Evolutionary conservation across 2,888 invertebrate species (phyloP).

Genomic region (Thelaira solivaga): DNA sequence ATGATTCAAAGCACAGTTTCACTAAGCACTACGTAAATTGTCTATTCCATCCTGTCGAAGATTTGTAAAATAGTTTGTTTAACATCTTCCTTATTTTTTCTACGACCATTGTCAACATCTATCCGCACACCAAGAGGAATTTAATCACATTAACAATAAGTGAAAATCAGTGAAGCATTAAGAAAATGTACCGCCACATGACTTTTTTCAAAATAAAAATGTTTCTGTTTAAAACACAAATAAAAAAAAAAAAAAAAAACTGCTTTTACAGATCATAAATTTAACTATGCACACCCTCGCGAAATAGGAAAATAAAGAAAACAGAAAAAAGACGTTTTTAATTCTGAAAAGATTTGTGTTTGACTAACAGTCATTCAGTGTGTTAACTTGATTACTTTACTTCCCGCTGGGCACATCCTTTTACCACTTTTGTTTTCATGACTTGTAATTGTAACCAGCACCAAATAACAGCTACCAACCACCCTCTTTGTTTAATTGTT

Average conservation of each 20-base stretch:
- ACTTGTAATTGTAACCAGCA: slow-evolving; percentile 2
- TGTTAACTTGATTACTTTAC: slow-evolving; percentile 62
- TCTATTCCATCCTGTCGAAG: too few species aligned
- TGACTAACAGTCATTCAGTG: slow-evolving; percentile 8
- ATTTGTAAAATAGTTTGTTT: too few species aligned
- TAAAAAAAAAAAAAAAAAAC: neutral
- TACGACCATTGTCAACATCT: too few species aligned
- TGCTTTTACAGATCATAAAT: slow-evolving; percentile 54
- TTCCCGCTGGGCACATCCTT: slow-evolving; percentile 45
- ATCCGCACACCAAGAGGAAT: neutral
- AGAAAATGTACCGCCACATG: slow-evolving; percentile 46
- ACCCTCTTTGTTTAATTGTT: neutral
- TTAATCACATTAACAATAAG: slow-evolving; percentile 58
- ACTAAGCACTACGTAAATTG: too few species aligned
- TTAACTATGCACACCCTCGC: slow-evolving; percentile 38
- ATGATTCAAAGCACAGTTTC: too few species aligned
- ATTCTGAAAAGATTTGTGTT: slow-evolving; percentile 39
- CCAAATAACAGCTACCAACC: neutral
- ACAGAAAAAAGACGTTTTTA: neutral
- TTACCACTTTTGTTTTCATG: neutral
- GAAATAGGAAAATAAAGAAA: neutral
- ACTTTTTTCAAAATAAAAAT: slow-evolving; percentile 17
- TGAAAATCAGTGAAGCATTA: slow-evolving; percentile 43
- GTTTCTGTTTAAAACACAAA: slow-evolving; percentile 11
- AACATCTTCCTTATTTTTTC: too few species aligned